Conservation (phyloP, 2,888 invertebrate species). For the Lutraria lutraria region DNA sequence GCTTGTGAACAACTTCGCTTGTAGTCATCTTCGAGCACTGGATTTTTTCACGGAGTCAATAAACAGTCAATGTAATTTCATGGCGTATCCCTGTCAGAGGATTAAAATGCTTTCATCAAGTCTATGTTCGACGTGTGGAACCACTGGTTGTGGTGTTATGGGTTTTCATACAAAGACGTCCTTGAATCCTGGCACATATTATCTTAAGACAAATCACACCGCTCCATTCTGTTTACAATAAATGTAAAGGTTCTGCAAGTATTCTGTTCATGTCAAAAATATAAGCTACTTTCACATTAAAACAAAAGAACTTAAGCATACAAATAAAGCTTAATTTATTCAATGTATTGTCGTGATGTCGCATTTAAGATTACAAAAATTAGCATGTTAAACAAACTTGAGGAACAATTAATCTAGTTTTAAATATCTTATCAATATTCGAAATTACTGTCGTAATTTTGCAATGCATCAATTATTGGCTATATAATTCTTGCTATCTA, state of each 20-base stretch:
- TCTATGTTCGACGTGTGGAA: slow-evolving; percentile 58
- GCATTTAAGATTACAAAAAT: no score
- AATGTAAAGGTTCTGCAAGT: neutral
- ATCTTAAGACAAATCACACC: neutral
- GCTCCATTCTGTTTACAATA: neutral
- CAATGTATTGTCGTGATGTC: no score
- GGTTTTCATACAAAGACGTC: neutral
- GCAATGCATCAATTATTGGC: no score
- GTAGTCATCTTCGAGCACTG: slow-evolving; percentile 95
- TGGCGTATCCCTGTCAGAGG: slow-evolving; percentile 91
- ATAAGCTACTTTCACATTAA: no score
- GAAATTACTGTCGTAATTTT: no score
- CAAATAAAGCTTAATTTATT: no score
- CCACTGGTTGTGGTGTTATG: neutral
- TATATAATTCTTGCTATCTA: no score
- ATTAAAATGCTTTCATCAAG: neutral
- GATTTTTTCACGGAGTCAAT: slow-evolving; percentile 95
- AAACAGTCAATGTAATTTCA: slow-evolving; percentile 91
- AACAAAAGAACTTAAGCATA: no score
- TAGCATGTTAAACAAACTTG: no score
- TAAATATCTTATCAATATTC: no score
- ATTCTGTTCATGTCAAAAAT: no score
- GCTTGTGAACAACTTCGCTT: slow-evolving; percentile 89
- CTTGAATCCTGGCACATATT: neutral
- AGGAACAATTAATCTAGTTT: no score